Conservation (phyloP, 2,797 vertebrate genomes). For the Ctenopoma kingsleyae region DNA sequence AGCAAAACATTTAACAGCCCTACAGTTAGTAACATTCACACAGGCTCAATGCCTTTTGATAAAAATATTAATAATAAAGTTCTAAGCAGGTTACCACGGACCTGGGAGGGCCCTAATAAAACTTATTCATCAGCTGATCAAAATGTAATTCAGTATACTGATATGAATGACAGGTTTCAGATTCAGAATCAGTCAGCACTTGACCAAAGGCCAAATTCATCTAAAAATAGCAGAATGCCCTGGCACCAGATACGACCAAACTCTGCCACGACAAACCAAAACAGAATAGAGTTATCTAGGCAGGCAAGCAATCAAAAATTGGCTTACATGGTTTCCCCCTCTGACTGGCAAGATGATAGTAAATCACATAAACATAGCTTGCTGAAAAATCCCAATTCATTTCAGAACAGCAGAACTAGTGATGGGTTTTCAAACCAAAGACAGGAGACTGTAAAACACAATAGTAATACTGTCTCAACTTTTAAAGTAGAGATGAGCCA, state of each 20-base stretch:
- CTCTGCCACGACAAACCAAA: conserved; percentile 82
- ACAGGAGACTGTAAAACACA: conserved; percentile 82
- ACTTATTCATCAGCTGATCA: conserved; percentile 86
- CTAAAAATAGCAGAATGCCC: conserved; percentile 86
- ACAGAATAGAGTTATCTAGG: conserved; percentile 87
- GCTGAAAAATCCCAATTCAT: conserved; percentile 75
- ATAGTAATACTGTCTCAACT: conserved; percentile 69
- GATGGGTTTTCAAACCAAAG: conserved; percentile 85
- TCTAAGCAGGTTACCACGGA: conserved; percentile 83
- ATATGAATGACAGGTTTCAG: conserved; percentile 85
- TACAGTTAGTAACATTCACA: conserved; percentile 71
- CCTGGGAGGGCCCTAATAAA: conserved; percentile 90
- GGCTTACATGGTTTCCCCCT: conserved; percentile 84
- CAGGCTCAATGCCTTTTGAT: conserved; percentile 86
- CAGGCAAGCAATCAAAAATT: conserved; percentile 88
- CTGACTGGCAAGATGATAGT: conserved; percentile 89
- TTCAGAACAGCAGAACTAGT: conserved; percentile 79
- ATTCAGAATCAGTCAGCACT: conserved; percentile 87
- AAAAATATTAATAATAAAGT: conserved; percentile 81
- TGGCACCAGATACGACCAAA: conserved; percentile 90
- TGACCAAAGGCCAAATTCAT: conserved; percentile 87
- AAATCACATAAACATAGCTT: conserved; percentile 83
- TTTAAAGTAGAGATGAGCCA: conserved; percentile 86
- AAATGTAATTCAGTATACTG: conserved; percentile 84
- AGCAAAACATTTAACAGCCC: conserved; percentile 87